These are phyloP conservation scores for Pseudotriccus pelzelni DNA, from an alignment of 2,797 vertebrate genomes.

Conservation along the genomic window DNA sequence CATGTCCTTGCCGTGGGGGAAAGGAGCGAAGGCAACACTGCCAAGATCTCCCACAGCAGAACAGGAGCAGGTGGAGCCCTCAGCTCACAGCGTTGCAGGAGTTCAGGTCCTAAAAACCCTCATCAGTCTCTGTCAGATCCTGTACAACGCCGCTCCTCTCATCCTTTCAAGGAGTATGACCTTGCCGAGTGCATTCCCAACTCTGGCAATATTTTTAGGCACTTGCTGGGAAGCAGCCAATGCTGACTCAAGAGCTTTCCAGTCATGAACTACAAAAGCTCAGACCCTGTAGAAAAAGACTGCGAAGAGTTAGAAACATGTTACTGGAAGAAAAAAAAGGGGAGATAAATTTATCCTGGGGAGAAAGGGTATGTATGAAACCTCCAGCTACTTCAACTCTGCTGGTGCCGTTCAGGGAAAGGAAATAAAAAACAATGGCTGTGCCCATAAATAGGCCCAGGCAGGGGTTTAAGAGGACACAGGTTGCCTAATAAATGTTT, in stretches of 20 bases:
- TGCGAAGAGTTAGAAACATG: neutral
- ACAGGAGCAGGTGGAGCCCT: neutral
- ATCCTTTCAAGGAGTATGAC: neutral
- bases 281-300: neutral
- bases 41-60: neutral
- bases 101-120: neutral
- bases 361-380: neutral
- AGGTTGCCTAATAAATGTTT: slow-evolving; percentile 37
- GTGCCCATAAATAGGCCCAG: slow-evolving; percentile 11
- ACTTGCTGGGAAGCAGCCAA: neutral
- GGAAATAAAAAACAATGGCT: slow-evolving; percentile 40
- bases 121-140: neutral
- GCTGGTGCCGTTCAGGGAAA: neutral
- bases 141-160: neutral
- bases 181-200: neutral
- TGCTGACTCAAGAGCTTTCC: neutral
- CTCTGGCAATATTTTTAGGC: slow-evolving; percentile 10
- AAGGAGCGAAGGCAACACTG: neutral
- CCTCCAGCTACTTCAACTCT: neutral
- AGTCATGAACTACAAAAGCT: neutral
- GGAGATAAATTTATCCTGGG: neutral
- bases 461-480: slow-evolving; percentile 15
- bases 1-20: neutral
- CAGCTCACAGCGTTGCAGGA: neutral
- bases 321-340: neutral